phyloP scores from a whole-genome alignment of 2,888 invertebrate species.

The Drosophila monieri region DNA sequence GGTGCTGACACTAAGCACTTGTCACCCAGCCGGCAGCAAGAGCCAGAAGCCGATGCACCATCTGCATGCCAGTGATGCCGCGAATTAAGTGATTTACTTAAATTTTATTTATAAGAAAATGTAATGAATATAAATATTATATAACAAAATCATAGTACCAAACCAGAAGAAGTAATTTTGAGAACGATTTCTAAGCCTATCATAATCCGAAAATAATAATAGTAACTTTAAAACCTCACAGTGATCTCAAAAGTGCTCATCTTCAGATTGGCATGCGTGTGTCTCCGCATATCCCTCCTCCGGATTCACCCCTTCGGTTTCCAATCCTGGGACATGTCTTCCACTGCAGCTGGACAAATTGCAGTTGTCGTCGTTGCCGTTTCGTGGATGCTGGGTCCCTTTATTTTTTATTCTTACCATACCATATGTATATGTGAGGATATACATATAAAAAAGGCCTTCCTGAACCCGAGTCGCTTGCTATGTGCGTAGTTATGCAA shows the following conservation, averaged over 20 bases:
- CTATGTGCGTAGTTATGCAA: slow-evolving; percentile 78
- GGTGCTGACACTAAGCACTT: slow-evolving; percentile 81
- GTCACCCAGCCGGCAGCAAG: slow-evolving; percentile 66
- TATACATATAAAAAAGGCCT: slow-evolving; percentile 26
- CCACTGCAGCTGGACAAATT: slow-evolving; percentile 75
- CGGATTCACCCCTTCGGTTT: slow-evolving; percentile 9
- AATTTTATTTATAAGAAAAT: background rate
- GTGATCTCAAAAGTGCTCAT: slow-evolving; percentile 40
- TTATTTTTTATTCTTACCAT: slow-evolving; percentile 34
- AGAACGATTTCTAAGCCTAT: background rate
- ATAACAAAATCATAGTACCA: too few relatives aligned
- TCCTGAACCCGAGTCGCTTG: slow-evolving; percentile 35
- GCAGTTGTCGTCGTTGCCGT: slow-evolving; percentile 77
- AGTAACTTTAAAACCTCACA: slow-evolving; percentile 19
- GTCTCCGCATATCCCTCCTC: slow-evolving; percentile 24
- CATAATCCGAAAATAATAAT: background rate
- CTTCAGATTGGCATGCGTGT: slow-evolving; percentile 48
- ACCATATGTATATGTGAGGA: slow-evolving; percentile 10
- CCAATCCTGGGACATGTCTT: slow-evolving; percentile 33
- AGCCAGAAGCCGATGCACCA: slow-evolving; percentile 34
- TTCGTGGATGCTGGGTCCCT: slow-evolving; percentile 36
- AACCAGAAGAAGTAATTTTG: background rate
- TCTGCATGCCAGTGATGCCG: slow-evolving; percentile 33
- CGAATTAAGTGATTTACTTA: background rate
- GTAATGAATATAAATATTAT: background rate